Conservation (phyloP, 1,140 invertebrate species). For the Diachasmimorpha longicaudata region DNA sequence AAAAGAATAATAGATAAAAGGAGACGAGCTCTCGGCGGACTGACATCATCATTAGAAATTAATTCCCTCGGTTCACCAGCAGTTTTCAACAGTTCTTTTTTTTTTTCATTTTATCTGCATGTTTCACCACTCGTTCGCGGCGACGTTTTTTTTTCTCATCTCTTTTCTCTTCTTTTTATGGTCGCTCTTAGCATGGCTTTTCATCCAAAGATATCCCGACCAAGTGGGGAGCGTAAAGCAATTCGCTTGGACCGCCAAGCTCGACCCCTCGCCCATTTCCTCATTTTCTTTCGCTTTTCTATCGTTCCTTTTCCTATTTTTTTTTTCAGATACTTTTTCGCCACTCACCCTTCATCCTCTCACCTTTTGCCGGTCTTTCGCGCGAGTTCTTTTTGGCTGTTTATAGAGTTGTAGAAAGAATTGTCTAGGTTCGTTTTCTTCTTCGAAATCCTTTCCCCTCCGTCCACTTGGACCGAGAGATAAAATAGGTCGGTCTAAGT, state of each 20-base stretch:
- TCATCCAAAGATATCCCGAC: conserved; percentile 21
- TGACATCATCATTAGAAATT: conserved; percentile 10
- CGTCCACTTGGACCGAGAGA: neutral
- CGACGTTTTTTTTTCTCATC: neutral
- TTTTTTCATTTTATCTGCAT: neutral
- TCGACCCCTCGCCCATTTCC: neutral
- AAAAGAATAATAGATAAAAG: conserved; percentile 9
- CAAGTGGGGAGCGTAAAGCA: conserved; percentile 25
- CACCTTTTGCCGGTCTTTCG: neutral
- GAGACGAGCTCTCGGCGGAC: neutral
- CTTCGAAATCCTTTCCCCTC: neutral
- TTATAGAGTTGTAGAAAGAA: conserved; percentile 20
- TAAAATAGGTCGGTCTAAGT: neutral
- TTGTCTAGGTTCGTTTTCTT: neutral
- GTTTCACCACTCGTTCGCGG: conserved; percentile 6
- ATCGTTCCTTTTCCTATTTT: neutral
- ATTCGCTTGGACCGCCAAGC: conserved; percentile 24
- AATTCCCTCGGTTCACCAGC: conserved; percentile 1
- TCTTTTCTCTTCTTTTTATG: neutral
- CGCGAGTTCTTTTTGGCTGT: neutral
- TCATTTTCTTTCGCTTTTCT: neutral
- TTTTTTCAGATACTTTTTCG: neutral
- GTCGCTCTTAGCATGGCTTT: conserved; percentile 14
- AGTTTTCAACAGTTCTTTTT: neutral
- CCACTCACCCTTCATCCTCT: neutral